These are phyloP conservation scores for Atta cephalotes DNA, from an alignment of 1,140 invertebrate genomes.

Conservation along the genomic window DNA sequence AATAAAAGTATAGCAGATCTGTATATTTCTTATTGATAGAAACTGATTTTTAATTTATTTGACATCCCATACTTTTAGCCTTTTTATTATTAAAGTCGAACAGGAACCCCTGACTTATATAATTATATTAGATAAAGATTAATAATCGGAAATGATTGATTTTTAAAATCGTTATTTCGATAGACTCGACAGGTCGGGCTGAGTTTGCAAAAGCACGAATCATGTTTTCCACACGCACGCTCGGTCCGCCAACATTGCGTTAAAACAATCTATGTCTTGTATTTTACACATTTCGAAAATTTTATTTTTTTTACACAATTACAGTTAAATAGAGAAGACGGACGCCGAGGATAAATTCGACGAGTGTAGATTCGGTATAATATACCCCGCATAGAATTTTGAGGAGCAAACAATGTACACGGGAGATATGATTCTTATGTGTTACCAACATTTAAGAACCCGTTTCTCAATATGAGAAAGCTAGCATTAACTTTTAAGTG, in stretches of 20 bases:
- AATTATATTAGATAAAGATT: slow-evolving; percentile 63
- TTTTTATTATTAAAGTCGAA: slow-evolving; percentile 50
- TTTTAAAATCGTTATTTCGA: slow-evolving; percentile 42
- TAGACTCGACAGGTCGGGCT: slow-evolving; percentile 8
- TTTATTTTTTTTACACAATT: slow-evolving; percentile 63
- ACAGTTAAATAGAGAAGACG: slow-evolving; percentile 12
- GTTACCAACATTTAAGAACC: slow-evolving; percentile 64
- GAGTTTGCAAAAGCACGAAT: slow-evolving; percentile 18
- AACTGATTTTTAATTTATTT: slow-evolving; percentile 57
- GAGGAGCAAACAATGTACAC: slow-evolving; percentile 53
- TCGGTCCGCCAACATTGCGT: not conserved
- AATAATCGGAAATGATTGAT: slow-evolving; percentile 47
- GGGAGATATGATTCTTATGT: slow-evolving; percentile 45
- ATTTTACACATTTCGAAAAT: slow-evolving; percentile 62
- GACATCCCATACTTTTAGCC: slow-evolving; percentile 31
- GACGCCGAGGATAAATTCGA: slow-evolving; percentile 36
- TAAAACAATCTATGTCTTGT: slow-evolving; percentile 65
- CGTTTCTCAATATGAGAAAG: slow-evolving; percentile 85
- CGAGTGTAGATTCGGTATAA: slow-evolving; percentile 35
- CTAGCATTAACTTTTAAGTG: slow-evolving; percentile 65
- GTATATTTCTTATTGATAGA: slow-evolving; percentile 37
- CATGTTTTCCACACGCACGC: not conserved
- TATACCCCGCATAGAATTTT: slow-evolving; percentile 59
- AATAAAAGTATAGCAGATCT: not conserved
- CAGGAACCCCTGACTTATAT: slow-evolving; percentile 26